Evolutionary conservation across 2,888 invertebrate genomes (phyloP).

Genomic region (Pomacea canaliculata): DNA sequence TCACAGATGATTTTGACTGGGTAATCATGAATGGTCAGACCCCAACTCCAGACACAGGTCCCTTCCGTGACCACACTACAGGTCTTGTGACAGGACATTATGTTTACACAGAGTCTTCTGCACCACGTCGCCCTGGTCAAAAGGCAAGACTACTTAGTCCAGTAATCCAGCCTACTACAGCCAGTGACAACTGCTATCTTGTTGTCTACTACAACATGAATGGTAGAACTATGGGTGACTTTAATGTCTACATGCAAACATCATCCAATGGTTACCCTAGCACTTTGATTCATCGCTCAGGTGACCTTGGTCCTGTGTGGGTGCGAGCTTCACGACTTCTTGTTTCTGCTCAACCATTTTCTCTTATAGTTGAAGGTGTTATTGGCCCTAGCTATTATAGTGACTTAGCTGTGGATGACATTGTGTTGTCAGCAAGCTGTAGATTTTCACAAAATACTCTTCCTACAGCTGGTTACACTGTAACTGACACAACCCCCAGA

Average conservation of each 20-base stretch:
- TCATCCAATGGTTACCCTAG: slow-evolving; percentile 41
- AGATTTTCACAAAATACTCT: slow-evolving; percentile 41
- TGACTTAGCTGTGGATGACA: slow-evolving; percentile 66
- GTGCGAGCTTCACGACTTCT: slow-evolving; percentile 47
- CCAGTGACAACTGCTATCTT: slow-evolving; percentile 48
- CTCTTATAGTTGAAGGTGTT: slow-evolving; percentile 58
- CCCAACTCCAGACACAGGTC: slow-evolving; percentile 58
- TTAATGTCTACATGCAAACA: slow-evolving; percentile 54
- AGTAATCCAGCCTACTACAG: slow-evolving; percentile 38
- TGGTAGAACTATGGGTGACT: slow-evolving; percentile 52
- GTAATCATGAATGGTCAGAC: slow-evolving; percentile 47
- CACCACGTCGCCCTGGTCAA: slow-evolving; percentile 51
- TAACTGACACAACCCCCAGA: slow-evolving; percentile 38
- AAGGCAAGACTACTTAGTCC: slow-evolving; percentile 63
- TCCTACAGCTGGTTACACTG: slow-evolving; percentile 44
- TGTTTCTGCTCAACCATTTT: slow-evolving; percentile 45
- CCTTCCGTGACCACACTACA: slow-evolving; percentile 55
- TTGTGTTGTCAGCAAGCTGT: slow-evolving; percentile 63
- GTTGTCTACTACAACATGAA: slow-evolving; percentile 64
- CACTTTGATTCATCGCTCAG: slow-evolving; percentile 44
- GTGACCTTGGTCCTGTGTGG: slow-evolving; percentile 55
- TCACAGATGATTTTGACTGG: slow-evolving; percentile 62
- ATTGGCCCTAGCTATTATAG: slow-evolving; percentile 45
- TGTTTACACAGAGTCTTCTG: slow-evolving; percentile 58
- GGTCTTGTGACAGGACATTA: slow-evolving; percentile 56